Base-by-base conservation (phyloP, 2,113 vertebrate species). In the Ciconia stormi region DNA sequence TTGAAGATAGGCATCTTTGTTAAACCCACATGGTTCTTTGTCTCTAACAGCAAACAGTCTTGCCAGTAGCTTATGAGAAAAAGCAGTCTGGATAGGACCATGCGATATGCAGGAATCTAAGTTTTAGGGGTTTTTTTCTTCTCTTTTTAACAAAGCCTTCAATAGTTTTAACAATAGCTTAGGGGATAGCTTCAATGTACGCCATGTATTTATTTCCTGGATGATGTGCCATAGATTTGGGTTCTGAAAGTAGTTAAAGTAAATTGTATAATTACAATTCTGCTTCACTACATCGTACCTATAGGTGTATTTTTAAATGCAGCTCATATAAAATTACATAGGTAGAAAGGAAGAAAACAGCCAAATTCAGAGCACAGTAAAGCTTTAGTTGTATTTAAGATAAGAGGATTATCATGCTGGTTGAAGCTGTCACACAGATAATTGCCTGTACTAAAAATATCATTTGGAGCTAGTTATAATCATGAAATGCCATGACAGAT, bases 371-470 rank as follows among this genome's bases (percentile, higher is more conserved):
- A 76, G 65, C 65, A 89, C 25, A 76, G 61, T 53, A 87, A 95
- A 91, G 52, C 47, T 67, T 89, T 52, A 94, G 66, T 38, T 89
- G 26, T 69, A 73, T 88, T 85, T 94, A 82, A 89, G 47, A 83
- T 71, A 90, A 62, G 52, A 87, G 53, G 74, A 95, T 89, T 95
- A 92, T 82, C 76, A 53, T 42, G 23, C 42, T 90, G 22, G 66
- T 63, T 90, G 82, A 93, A 94, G 87, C 74, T 95, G 83, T 85
- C 95, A 93, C 58, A 82, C 14, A 88, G 82, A 80, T 91, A 93
- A 94, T 87, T 94, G 70, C 53, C 44, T 89, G 66, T 61, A 82
- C 78, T 93, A 96, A 96, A 97, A 97, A 93, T 88, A 90, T 79
- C 11, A 88, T 88, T 95, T 85, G 22, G 58, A 79, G 46, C 59